Conservation (phyloP, 2,888 invertebrate genomes). For the Aelia acuminata region DNA sequence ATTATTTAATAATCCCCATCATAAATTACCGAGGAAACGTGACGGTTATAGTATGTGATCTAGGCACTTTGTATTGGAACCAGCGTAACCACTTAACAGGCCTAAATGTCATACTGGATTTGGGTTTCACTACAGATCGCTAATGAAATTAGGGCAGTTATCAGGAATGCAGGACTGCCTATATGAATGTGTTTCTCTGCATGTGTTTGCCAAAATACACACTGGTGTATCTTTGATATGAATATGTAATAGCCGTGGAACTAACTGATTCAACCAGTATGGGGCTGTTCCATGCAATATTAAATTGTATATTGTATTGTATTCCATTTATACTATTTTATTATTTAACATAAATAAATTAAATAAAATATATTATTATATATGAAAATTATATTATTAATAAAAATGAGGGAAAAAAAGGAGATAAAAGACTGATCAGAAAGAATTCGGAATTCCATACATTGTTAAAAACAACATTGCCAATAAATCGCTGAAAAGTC, state of each 20-base stretch:
- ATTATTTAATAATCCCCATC: background rate
- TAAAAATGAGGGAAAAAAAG: too few species aligned
- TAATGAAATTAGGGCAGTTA: slow-evolving; percentile 41
- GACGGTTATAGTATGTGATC: background rate
- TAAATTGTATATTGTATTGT: background rate
- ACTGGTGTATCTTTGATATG: background rate
- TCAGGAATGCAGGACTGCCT: slow-evolving; percentile 3
- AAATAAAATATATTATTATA: too few species aligned
- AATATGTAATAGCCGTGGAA: slow-evolving; percentile 12
- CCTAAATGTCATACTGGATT: slow-evolving; percentile 33
- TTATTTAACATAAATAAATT: too few species aligned
- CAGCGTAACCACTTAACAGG: background rate
- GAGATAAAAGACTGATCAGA: too few species aligned
- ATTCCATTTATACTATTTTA: background rate
- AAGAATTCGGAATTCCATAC: too few species aligned
- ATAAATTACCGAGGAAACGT: background rate
- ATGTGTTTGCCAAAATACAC: background rate
- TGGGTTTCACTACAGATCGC: slow-evolving; percentile 33
- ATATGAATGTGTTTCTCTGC: background rate
- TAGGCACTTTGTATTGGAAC: background rate
- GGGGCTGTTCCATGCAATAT: background rate
- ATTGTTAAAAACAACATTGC: too few species aligned
- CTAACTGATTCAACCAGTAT: slow-evolving; percentile 9
- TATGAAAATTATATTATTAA: too few species aligned
- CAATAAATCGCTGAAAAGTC: too few species aligned